Conservation (phyloP, 1,140 invertebrate species). For the Charaxes varanes region DNA sequence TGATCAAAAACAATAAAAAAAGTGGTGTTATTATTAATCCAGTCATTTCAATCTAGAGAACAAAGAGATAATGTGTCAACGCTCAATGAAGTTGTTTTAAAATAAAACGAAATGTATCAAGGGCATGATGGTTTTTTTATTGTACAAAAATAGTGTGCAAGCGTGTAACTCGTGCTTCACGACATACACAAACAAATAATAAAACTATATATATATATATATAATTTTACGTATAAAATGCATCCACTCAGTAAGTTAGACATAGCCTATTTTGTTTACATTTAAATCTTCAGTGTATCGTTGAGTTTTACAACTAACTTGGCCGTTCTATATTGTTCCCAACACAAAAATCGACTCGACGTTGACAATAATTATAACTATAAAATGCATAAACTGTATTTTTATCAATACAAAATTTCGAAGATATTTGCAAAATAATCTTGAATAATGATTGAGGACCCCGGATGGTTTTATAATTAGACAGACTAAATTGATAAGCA, state of each 20-base stretch:
- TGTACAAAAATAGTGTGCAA: conserved; percentile 74
- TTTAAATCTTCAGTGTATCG: conserved; percentile 53
- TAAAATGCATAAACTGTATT: too few relatives aligned
- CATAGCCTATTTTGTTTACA: conserved; percentile 66
- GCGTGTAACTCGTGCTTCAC: conserved; percentile 66
- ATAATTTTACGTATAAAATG: conserved; percentile 69
- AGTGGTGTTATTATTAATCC: too few relatives aligned
- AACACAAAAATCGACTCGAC: conserved; percentile 25
- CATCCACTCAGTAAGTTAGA: conserved; percentile 69
- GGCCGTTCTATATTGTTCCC: conserved; percentile 10
- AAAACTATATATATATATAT: conserved; percentile 55
- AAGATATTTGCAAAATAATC: too few relatives aligned
- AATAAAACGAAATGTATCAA: conserved; percentile 66
- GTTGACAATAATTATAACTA: conserved; percentile 17
- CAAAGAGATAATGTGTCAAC: too few relatives aligned
- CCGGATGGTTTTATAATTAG: too few relatives aligned
- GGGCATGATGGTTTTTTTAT: conserved; percentile 72
- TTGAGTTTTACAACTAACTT: conserved; percentile 66
- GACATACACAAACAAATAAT: conserved; percentile 65
- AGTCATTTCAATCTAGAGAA: too few relatives aligned
- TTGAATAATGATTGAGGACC: too few relatives aligned
- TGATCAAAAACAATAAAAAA: too few relatives aligned
- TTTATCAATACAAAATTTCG: too few relatives aligned
- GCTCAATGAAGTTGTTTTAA: too few relatives aligned
- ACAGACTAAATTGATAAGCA: too few relatives aligned